Base-by-base conservation (phyloP, 2,113 vertebrate genomes). In the Mus pahari region DNA sequence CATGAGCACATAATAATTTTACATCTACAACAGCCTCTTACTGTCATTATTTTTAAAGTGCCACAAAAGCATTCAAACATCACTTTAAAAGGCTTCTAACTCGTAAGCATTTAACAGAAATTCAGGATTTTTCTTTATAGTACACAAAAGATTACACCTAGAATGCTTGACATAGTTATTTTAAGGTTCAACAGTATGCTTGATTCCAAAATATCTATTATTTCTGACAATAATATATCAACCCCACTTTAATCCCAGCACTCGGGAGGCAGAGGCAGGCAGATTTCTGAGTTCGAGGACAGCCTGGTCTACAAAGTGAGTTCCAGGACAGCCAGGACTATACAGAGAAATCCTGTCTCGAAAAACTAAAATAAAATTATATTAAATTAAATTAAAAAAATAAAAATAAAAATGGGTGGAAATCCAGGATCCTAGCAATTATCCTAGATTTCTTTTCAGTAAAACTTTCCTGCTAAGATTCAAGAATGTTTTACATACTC, bases 401-500 rank as follows among this genome's bases (percentile, higher is more conserved):
- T n/a, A n/a, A n/a, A n/a, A n/a, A n/a, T n/a, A 39, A 20, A 42
- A 83, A 91, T n/a, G 33, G 33, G 16, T 82, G 7, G 66, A 68
- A 93, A 82, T 24, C 45, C 12, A 31, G 89, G 95, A 95, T 70
- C 11, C 66, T 26, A 90, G 13, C 70, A 90, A 33, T 93, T 71
- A 60, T 12, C 58, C 45, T 39, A 73, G 48, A 17, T 8, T 71
- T 71, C 64, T 87, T 71, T 89, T 78, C 12, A 96, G 31, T 62
- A 86, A 94, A 95, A 82, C 19, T 96, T 97, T 96, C 86, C 84
- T 86, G 87, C 58, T 36, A 92, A 81, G 55, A 86, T 58, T 94
- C 39, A 83, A 92, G 28, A 39, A 91, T 86, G 17, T 77, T 92
- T 92, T 88, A 90, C 24, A 87, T 24, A 94, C 31, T 87, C 82